Base-by-base conservation (phyloP, 2,797 vertebrate genomes). In the Cynopterus sphinx region DNA sequence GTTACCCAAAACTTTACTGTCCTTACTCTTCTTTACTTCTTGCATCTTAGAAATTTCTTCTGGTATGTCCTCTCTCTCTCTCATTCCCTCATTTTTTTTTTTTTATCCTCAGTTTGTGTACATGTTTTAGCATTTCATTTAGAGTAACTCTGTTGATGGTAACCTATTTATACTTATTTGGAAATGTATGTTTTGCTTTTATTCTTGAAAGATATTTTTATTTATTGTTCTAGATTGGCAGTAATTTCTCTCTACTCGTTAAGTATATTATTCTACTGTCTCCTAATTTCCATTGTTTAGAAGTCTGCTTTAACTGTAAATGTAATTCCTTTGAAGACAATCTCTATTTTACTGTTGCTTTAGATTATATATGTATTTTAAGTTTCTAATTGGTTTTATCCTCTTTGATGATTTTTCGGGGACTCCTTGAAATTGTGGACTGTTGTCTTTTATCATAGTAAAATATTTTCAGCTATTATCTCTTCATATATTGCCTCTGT, bases 281-380 rank as follows among this genome's bases (percentile, higher is more conserved):
- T 78, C 63, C 22, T 51, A 57, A 65, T 16, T 91, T 89, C 1
- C 5, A 33, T 63, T 73, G 22, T 78, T 65, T 75, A 90, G 39
- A 89, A 57, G 26, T 78, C 33, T 71, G 43, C 49, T 87, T 79
- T 39, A 43, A 94, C 7, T 91, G 57, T 84, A 75, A 78, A n/a
- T 83, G 24, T 75, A 94, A 90, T 87, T 96, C 31, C 67, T 68
- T 91, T 78, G 43, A 79, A 94, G 43, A 83, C 46, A n/a, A 61
- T 70, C n/a, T 71, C 36, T 90, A 13, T n/a, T 94, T 96, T 73
- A 46, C 22, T 78, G 15, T 49, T 73, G 31, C 43, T 49, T 93
- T 79, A 67, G 86, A 67, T 15, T 61, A 63, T 82, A 39, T 59
- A 31, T 57, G 65, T 26, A 70, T 87, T 93, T 94, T 26, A 82